A percentile compares a stretch with the other conserved stretches of the same genome.
Evolutionary conservation across 2,888 invertebrate genomes (phyloP).

Genomic region (Drosophila flavopinicola): DNA sequence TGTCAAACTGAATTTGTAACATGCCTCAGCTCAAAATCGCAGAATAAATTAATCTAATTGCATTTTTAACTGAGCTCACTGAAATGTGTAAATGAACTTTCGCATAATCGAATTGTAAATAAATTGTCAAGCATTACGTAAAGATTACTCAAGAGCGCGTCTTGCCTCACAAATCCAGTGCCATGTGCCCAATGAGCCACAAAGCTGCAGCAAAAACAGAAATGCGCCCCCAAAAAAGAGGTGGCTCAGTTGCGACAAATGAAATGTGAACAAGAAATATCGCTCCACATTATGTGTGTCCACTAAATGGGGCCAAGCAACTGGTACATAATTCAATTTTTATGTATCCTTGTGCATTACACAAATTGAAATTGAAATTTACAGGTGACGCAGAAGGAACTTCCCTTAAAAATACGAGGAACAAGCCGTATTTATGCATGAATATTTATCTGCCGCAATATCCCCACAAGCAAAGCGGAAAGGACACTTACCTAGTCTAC

Average conservation of each 20-base stretch:
- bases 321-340: conserved; percentile 70
- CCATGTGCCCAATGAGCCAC: conserved; percentile 60
- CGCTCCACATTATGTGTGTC: conserved; percentile 23
- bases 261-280: conserved; percentile 34
- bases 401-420: conserved; percentile 30
- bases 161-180: conserved; percentile 10
- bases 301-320: conserved; percentile 42
- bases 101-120: conserved; percentile 50
- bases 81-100: conserved; percentile 32
- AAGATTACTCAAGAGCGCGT: conserved; percentile 13
- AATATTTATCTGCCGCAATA: conserved; percentile 38
- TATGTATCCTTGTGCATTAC: conserved; percentile 47
- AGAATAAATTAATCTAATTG: conserved; percentile 66
- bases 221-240: neutral
- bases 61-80: conserved; percentile 22
- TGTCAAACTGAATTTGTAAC: conserved; percentile 50
- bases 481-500: conserved; percentile 2
- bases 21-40: conserved; percentile 36
- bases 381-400: conserved; percentile 42
- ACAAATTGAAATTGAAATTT: conserved; percentile 62
- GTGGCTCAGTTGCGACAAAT: neutral
- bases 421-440: conserved; percentile 6
- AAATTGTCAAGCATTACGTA: conserved; percentile 29
- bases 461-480: neutral
- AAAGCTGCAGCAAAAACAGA: conserved; percentile 55